Evolutionary conservation across 2,888 invertebrate species (phyloP), one percentile per base, ranked within the genome.

Genomic region (Sericinus montela): DNA sequence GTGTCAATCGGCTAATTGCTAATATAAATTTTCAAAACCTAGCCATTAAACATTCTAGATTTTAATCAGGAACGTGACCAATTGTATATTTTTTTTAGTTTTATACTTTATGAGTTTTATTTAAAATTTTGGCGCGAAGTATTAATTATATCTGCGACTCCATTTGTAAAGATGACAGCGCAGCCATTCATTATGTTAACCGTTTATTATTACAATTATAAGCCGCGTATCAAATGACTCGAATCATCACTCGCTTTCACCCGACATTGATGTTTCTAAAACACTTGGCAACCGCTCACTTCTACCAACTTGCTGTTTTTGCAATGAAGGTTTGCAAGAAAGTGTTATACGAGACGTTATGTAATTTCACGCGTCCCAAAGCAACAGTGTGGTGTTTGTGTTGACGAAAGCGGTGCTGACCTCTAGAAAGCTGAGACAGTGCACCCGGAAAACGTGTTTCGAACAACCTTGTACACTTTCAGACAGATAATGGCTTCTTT

Each of bases 361-460:
- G 30, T 40, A 50, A 50, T 28, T 39, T 9, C 11, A 30, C 30
- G 34, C 28, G 43, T 50, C 45, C 45, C 35, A 48, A 39, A 48
- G 32, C 49, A 38, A 25, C 15, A 40, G 38, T 36, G 13, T 36
- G 7, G 16, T n/a, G 41, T 32, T 38, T 43, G 32, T 10, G 14
- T 30, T 42, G 32, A 25, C 39, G 25, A 37, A 42, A 16, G 14
- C 37, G n/a, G 42, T 37, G 28, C 11, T 60, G 63, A 60, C 65
- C 60, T 58, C 54, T 55, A 53, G 64, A 60, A 61, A 65, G 59
- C 51, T 53, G 30, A 54, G 49, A 50, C 45, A 52, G 50, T 53
- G 58, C 55, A 56, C 54, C 56, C 58, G 58, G 57, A 58, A 45
- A 43, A 50, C 54, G 13, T n/a, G 49, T 40, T 49, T 23, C 32